Evolutionary conservation across 2,797 vertebrate species (phyloP), one percentile per base, ranked within the genome.

Genomic region (Schizopygopsis pylzovi): DNA sequence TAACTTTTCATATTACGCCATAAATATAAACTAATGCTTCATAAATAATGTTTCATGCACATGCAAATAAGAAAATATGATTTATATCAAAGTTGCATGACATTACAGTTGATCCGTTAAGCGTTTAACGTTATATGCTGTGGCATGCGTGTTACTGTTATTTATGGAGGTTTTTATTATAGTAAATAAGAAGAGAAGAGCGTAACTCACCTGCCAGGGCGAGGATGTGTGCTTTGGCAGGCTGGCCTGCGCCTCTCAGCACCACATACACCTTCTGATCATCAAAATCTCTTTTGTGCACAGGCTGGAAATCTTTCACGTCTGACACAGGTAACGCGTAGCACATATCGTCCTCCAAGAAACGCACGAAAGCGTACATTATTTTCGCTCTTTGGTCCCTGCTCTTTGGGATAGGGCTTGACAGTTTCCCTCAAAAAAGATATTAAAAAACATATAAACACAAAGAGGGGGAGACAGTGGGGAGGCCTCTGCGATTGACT

Each of bases 291-390:
- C 96, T 95, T 92, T 94, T 95, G 93, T 97, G 97, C 93, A 96
- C 95, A 94, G 97, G 97, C 94, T 96, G 96, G 96, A 98, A 97
- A 94, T 96, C 97, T 93, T 95, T 96, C 90, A 98, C 96, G 94
- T 95, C 96, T 88, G 96, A 97, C 91, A 97, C 96, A 82, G 97
- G 96, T 91, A 98, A 95, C 91, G 97, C 97, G 95, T 96, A 97
- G 95, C 98, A 99, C 94, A 97, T 96, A 94, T 98, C 97, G 95
- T 98, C 98, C 94, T 98, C 97, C 96, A 97, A 95, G 95, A 98
- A 99, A 93, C 97, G 95, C 95, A 98, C 97, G 94, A 98, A 97
- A 93, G 97, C 98, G 95, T 97, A 99, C 98, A 98, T 98, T 94
- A 93, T 96, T 93, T 95, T 85, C 54, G 84, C 91, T 92, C 93